Percentiles rank a stretch among this genome's conserved stretches.
phyloP scores from a whole-genome alignment of 2,888 invertebrate species.

The Sarcophaga caerulescens region DNA sequence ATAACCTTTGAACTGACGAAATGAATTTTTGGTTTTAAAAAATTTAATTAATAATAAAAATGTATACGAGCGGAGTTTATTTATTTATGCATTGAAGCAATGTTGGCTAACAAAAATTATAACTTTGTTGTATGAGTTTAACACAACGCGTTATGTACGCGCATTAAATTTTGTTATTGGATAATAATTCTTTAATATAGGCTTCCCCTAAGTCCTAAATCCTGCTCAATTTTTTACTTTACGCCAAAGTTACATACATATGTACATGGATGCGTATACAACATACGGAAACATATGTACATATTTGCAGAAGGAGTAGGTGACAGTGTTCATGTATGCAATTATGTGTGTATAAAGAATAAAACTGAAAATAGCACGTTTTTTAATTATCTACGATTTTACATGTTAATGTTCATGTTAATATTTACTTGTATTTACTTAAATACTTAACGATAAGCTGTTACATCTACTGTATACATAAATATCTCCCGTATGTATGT shows the following conservation, averaged over 20 bases:
- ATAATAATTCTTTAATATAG: not conserved
- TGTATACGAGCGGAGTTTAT: not conserved
- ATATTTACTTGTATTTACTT: conserved; percentile 21
- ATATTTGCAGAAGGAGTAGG: not conserved
- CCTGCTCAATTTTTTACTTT: too few relatives aligned
- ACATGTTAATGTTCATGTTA: conserved; percentile 38
- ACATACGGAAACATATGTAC: not conserved
- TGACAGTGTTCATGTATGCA: not conserved
- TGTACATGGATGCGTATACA: not conserved
- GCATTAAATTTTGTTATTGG: not conserved
- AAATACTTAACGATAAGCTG: conserved; percentile 41
- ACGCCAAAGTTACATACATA: too few relatives aligned
- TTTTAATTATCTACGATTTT: conserved; percentile 52
- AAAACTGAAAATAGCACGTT: conserved; percentile 20
- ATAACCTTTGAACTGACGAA: not conserved
- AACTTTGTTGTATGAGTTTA: not conserved
- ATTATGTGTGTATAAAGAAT: not conserved
- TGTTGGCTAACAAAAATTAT: not conserved
- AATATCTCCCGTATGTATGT: not conserved
- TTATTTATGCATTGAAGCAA: not conserved
- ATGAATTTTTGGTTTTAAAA: not conserved
- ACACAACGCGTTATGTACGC: not conserved
- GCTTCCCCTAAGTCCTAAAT: not conserved
- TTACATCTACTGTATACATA: not conserved
- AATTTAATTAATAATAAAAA: not conserved